Percentiles rank a stretch among this genome's conserved stretches.
Evolutionary conservation across 2,797 vertebrate genomes (phyloP).

Genomic region (Sitta carolinensis): DNA sequence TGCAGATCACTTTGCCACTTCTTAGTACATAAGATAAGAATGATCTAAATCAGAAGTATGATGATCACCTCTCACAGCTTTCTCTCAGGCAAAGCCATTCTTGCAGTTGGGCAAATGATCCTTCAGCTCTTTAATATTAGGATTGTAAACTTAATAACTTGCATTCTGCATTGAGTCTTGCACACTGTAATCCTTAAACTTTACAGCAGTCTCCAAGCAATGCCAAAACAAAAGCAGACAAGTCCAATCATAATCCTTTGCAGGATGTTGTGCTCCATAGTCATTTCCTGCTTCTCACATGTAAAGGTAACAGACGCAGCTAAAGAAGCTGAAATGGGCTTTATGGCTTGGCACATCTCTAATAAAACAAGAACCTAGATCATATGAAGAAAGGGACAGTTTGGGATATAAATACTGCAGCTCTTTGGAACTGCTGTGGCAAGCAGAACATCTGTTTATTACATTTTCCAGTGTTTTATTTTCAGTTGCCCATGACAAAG

Average conservation of each 20-base stretch:
- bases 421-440: conserved; percentile 5
- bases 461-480: conserved; percentile 56
- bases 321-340: neutral
- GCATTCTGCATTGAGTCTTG: neutral
- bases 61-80: neutral
- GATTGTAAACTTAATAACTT: neutral
- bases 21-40: neutral
- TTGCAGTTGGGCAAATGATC: neutral
- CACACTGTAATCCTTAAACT: neutral
- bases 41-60: neutral
- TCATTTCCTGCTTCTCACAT: conserved; percentile 44
- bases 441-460: conserved; percentile 66
- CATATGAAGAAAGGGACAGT: conserved; percentile 36
- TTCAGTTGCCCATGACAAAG: conserved; percentile 14
- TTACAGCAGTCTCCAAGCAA: neutral
- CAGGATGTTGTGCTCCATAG: conserved; percentile 3
- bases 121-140: neutral
- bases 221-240: conserved; percentile 23
- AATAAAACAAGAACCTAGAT: conserved; percentile 36
- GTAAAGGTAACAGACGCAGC: conserved; percentile 22
- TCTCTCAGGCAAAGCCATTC: neutral
- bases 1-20: neutral
- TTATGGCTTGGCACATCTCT: conserved; percentile 42
- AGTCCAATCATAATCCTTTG: neutral
- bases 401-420: conserved; percentile 46